A percentile compares a stretch with the other conserved stretches of the same genome.
These are phyloP conservation scores for Riptortus pedestris DNA, from an alignment of 1,140 invertebrate species.

Conservation along the genomic window DNA sequence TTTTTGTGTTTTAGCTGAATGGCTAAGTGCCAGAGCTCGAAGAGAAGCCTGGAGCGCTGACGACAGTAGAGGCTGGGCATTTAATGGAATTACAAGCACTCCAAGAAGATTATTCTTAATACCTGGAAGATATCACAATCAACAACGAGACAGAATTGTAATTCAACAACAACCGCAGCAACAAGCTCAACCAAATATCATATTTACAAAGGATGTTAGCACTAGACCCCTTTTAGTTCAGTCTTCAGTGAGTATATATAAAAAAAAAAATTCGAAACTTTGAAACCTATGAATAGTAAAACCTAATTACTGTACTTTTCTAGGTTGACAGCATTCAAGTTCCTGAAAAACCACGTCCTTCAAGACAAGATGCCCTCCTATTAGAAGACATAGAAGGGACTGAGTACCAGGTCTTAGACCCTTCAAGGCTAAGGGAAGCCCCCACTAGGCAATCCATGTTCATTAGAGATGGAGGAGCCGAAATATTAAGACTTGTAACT, in stretches of 20 bases:
- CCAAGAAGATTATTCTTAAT: neutral
- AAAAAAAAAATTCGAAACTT: too few species aligned
- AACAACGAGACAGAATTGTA: too few species aligned
- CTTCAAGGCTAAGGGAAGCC: slow-evolving; percentile 35
- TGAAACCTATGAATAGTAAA: too few species aligned
- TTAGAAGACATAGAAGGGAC: slow-evolving; percentile 40
- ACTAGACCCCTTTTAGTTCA: too few species aligned
- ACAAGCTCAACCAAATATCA: neutral
- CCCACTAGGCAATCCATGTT: slow-evolving; percentile 49
- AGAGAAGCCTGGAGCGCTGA: slow-evolving; percentile 9
- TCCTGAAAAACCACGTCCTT: neutral
- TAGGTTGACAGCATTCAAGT: neutral
- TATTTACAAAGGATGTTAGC: neutral
- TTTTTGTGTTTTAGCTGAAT: neutral
- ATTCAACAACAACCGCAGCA: too few species aligned
- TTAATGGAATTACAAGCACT: neutral
- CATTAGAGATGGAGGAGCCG: slow-evolving; percentile 69
- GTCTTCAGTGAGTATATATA: too few species aligned
- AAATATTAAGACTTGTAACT: slow-evolving; percentile 67
- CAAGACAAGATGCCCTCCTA: slow-evolving; percentile 33
- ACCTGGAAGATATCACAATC: neutral
- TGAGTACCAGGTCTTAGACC: slow-evolving; percentile 31
- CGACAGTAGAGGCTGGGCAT: neutral
- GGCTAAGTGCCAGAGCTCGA: neutral
- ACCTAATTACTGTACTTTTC: too few species aligned